Evolutionary conservation across 2,797 vertebrate species (phyloP).

Genomic region (Urophycis tenuis): DNA sequence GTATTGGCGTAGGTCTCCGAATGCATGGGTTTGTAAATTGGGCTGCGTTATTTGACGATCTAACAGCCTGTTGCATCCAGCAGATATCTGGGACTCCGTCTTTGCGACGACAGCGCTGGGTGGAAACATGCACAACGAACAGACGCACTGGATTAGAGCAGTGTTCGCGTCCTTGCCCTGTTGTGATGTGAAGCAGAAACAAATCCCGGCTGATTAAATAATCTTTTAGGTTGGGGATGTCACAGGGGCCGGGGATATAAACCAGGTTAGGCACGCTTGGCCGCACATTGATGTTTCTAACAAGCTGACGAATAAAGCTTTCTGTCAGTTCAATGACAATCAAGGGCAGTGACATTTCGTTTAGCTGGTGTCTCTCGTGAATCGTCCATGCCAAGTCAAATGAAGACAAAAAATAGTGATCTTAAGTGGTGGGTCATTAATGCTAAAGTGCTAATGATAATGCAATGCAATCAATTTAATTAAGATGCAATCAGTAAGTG

Average conservation of each 20-base stretch:
- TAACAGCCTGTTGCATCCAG: slow-evolving; percentile 34
- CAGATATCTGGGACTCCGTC: slow-evolving; percentile 20
- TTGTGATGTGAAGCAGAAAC: slow-evolving; percentile 47
- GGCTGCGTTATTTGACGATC: not conserved
- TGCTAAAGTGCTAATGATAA: not conserved
- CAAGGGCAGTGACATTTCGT: slow-evolving; percentile 12
- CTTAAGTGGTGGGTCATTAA: not conserved
- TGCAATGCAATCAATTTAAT: not conserved
- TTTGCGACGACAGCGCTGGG: slow-evolving; percentile 34
- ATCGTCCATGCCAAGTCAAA: not conserved
- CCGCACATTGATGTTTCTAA: slow-evolving; percentile 22
- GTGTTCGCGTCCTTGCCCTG: slow-evolving; percentile 21
- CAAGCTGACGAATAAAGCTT: slow-evolving; percentile 22
- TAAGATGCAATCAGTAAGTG: not conserved
- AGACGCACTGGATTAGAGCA: slow-evolving; percentile 39
- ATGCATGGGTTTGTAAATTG: not conserved
- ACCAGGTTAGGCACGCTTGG: slow-evolving; percentile 64
- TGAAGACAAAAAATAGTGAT: not conserved
- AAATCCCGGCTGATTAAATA: slow-evolving; percentile 49
- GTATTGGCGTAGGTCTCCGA: not conserved
- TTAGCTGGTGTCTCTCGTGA: slow-evolving; percentile 26
- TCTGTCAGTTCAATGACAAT: slow-evolving; percentile 29
- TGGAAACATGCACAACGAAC: not conserved
- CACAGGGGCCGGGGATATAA: slow-evolving; percentile 16
- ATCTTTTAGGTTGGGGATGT: slow-evolving; percentile 28